These are phyloP conservation scores for Menura novaehollandiae DNA, from an alignment of 2,113 vertebrate genomes.

Conservation along the genomic window DNA sequence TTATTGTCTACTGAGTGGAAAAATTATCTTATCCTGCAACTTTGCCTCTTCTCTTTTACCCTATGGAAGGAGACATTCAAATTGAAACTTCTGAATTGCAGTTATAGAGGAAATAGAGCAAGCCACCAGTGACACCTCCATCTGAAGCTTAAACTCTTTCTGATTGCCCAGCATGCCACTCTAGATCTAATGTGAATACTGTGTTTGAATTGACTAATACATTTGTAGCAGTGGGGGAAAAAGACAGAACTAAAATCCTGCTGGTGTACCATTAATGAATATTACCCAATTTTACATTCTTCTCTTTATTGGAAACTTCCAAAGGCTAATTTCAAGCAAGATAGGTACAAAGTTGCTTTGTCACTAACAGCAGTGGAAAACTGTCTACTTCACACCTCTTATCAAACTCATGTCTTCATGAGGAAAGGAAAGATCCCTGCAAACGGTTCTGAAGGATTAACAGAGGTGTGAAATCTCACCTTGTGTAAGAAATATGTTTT, in stretches of 20 bases:
- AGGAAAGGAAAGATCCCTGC: neutral
- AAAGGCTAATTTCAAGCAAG: neutral
- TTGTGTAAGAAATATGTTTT: neutral
- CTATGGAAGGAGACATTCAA: neutral
- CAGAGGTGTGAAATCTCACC: neutral
- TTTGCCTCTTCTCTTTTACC: neutral
- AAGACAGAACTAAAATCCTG: neutral
- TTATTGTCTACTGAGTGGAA: neutral
- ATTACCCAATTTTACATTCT: neutral
- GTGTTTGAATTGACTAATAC: neutral
- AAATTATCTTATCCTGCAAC: neutral
- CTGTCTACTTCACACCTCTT: neutral
- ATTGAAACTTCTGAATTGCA: neutral
- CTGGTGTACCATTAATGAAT: neutral
- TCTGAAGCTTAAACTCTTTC: neutral
- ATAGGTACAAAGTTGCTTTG: neutral
- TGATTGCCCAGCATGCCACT: neutral
- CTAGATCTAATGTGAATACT: neutral
- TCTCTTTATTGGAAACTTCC: neutral
- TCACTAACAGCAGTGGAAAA: neutral
- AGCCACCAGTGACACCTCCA: neutral
- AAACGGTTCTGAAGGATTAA: neutral
- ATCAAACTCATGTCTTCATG: neutral
- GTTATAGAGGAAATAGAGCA: neutral
- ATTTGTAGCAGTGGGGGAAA: neutral